Evolutionary conservation across 2,113 vertebrate genomes (phyloP), one percentile per base, ranked within the genome.

Genomic region (Corythaixoides concolor): DNA sequence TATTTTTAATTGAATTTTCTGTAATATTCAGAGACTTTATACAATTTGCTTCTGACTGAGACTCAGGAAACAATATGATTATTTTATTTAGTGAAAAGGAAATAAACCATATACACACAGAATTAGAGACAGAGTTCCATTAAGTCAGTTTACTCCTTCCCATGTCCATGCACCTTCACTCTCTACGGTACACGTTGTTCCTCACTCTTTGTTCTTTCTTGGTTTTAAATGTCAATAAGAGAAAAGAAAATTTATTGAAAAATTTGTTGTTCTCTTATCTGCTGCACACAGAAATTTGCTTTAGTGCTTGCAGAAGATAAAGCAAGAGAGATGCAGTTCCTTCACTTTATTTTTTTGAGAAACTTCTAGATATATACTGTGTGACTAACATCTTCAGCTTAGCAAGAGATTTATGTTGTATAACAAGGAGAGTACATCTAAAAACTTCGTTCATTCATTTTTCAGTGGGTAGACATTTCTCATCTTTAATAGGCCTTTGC

Each of bases 391-490:
- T 20, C 45, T 75, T 81, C 28, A 77, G 45, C 20, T 95, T 55
- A 77, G 37, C 15, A 50, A 53, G 39, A 76, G 50, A 92, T 84
- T 93, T 81, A 86, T 69, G 47, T 49, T 85, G 22, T 41, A 23
- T 24, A 86, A 86, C 62, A 93, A 88, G 47, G 8, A 79, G 12
- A 88, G 35, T 32, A 89, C n/a, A 62, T 86, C 59, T 67, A 55
- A 88, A 63, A 91, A 67, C 55, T 83, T 77, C 22, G 80, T 80
- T 85, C 41, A 85, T 90, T 90, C 82, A 78, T 78, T 92, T 90
- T 95, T 92, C 64, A 89, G 41, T 43, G 37, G 49, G 47, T 33
- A 95, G 83, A 75, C 37, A 92, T 81, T 92, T 92, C 60, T 91
- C 80, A 85, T 75, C 60, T 94, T 59, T 56, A 87, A 87, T n/a